A percentile compares a stretch with the other conserved stretches of the same genome.
These are phyloP conservation scores for Agapetus fuscipes DNA, from an alignment of 2,888 invertebrate species.

Conservation along the genomic window DNA sequence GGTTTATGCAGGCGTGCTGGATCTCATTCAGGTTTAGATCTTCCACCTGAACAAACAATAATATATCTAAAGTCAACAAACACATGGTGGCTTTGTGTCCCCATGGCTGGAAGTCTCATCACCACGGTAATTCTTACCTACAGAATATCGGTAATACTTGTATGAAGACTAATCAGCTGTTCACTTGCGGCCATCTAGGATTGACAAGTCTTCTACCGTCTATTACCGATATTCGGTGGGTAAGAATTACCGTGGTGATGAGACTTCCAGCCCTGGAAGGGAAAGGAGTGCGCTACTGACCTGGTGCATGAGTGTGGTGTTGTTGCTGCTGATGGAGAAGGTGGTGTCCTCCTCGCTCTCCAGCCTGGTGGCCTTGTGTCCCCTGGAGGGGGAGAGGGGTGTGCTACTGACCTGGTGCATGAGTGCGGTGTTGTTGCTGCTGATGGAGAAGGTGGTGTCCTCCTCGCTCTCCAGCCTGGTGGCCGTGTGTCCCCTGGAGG, in stretches of 20 bases:
- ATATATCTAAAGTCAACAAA: background rate
- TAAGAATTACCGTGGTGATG: no score
- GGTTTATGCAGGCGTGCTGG: conserved; percentile 12
- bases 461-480: conserved; percentile 16
- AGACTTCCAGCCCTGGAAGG: background rate
- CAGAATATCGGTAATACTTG: no score
- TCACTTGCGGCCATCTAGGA: no score
- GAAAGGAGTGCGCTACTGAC: no score
- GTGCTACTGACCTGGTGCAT: conserved; percentile 37
- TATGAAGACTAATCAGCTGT: no score
- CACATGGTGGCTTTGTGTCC: no score
- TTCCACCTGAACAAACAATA: conserved; percentile 13
- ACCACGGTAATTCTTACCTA: no score
- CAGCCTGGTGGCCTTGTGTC: conserved; percentile 5
- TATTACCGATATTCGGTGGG: no score
- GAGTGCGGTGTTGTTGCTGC: conserved; percentile 23
- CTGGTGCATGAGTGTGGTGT: conserved; percentile 31
- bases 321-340: conserved; percentile 14
- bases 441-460: conserved; percentile 18
- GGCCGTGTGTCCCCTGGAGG: background rate
- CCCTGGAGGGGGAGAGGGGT: background rate
- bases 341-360: conserved; percentile 19
- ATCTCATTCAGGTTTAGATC: conserved; percentile 18
- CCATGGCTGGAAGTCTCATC: no score
- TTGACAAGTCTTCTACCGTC: no score